Base-by-base conservation (phyloP, 2,113 vertebrate species). In the Aphyosemion australe region DNA sequence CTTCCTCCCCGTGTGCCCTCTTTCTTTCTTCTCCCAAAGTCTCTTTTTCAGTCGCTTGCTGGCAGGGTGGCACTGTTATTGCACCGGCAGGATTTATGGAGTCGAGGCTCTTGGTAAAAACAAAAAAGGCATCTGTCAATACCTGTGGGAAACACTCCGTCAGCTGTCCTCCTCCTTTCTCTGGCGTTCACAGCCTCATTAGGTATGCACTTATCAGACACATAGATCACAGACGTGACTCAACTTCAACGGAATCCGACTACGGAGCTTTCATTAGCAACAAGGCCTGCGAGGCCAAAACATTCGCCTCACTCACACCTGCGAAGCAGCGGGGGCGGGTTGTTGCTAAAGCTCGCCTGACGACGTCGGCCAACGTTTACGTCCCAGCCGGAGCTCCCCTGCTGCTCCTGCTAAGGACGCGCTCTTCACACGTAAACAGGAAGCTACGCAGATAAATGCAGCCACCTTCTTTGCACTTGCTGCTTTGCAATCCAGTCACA, bases 171-270 rank as follows among this genome's bases (percentile, higher is more conserved):
- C 78, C 64, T 61, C 66, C 67, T 69, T 75, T 66, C 76, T 72
- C 77, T 78, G 94, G 94, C 92, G 94, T 93, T 95, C 94, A 94
- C 94, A 94, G 95, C 94, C 88, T 97, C 96, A 97, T 96, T 98
- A 96, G 94, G 93, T 95, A 96, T 95, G 95, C 95, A 96, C 95
- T 96, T 95, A 96, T 97, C 94, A 97, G 94, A 94, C 95, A 94
- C 95, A 95, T 95, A 95, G 95, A 97, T 96, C 95, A 95, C 82
- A 96, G 95, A 96, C 94, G 94, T 97, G 96, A 97, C 95, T 96
- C 95, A 96, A 95, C 94, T 94, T 88, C 93, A 91, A 93, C 93
- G 94, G 94, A 95, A 95, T 96, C 95, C 94, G 94, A 93, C 93
- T 93, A 93, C 93, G 92, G 94, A 95, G 95, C 94, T 95, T 97